Conservation (phyloP, 2,113 vertebrate genomes). For the Arizona elegans region DNA sequence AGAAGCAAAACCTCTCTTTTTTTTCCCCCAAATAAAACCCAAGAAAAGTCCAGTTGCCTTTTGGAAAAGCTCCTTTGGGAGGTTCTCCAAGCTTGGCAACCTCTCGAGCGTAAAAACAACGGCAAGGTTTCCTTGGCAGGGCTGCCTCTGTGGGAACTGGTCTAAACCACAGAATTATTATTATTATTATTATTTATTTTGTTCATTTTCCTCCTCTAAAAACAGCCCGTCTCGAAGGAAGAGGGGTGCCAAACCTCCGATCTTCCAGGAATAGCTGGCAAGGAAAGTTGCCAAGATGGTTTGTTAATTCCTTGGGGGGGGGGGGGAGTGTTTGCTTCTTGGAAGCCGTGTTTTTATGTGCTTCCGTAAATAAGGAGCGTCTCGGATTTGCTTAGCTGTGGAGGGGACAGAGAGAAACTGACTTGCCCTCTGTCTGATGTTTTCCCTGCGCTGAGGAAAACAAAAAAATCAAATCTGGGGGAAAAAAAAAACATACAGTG, state of each 20-base stretch:
- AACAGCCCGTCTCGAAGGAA: background rate
- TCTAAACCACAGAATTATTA: background rate
- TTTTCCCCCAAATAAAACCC: background rate
- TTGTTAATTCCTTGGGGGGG: background rate
- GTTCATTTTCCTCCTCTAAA: background rate
- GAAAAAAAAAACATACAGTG: background rate
- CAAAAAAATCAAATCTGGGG: background rate
- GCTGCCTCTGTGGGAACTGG: background rate
- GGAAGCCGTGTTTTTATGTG: background rate
- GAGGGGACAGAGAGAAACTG: background rate
- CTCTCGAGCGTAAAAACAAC: background rate
- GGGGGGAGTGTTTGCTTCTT: background rate
- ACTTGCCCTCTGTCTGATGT: background rate
- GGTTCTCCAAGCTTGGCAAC: accelerated
- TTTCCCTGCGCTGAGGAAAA: background rate
- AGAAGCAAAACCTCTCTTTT: background rate
- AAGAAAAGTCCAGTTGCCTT: background rate
- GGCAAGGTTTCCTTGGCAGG: background rate
- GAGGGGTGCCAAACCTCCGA: background rate
- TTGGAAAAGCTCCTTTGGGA: background rate
- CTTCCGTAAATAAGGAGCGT: background rate
- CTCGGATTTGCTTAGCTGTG: background rate
- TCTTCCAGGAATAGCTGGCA: background rate
- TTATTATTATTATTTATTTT: too few species aligned
- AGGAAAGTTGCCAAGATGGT: background rate